Evolutionary conservation across 1,140 invertebrate genomes (phyloP).

Genomic region (Drosophila quadrilineata): DNA sequence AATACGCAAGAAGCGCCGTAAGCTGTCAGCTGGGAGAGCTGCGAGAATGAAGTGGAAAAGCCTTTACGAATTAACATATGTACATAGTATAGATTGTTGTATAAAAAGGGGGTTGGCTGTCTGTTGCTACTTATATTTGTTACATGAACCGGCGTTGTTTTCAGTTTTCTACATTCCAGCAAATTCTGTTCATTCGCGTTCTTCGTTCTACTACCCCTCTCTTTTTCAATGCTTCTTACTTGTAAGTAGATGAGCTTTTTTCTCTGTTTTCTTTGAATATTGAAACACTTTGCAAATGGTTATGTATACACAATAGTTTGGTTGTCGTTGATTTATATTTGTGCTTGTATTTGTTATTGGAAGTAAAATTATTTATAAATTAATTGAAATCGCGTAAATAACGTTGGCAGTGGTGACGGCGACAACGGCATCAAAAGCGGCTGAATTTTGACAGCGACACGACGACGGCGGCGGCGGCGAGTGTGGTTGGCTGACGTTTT

Average conservation of each 20-base stretch:
- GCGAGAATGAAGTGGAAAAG: slow-evolving; percentile 33
- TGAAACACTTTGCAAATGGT: slow-evolving; percentile 31
- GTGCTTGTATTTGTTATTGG: slow-evolving; percentile 35
- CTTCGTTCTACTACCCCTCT: slow-evolving; percentile 12
- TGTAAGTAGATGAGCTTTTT: slow-evolving; percentile 11
- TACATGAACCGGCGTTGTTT: slow-evolving; percentile 47
- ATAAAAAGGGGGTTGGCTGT: slow-evolving; percentile 22
- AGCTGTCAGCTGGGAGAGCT: slow-evolving; percentile 17
- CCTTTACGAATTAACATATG: slow-evolving; percentile 47
- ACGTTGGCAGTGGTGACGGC: slow-evolving; percentile 12
- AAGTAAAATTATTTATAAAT: slow-evolving; percentile 51
- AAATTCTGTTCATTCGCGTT: slow-evolving; percentile 39
- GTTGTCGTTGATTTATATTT: slow-evolving; percentile 29
- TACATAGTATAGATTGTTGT: slow-evolving; percentile 47
- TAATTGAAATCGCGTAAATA: slow-evolving; percentile 54
- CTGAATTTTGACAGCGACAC: slow-evolving; percentile 28
- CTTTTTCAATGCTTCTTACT: slow-evolving; percentile 41
- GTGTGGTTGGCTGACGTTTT: slow-evolving; percentile 43
- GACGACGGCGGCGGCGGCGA: slow-evolving; percentile 23
- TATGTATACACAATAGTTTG: slow-evolving; percentile 31
- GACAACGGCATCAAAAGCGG: slow-evolving; percentile 21
- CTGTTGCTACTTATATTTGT: slow-evolving; percentile 49
- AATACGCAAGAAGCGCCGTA: neutral
- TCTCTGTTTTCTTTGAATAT: neutral
- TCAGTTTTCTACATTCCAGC: slow-evolving; percentile 58